phyloP scores from a whole-genome alignment of 1,140 invertebrate genomes.

The Hydropsyche tenuis region DNA sequence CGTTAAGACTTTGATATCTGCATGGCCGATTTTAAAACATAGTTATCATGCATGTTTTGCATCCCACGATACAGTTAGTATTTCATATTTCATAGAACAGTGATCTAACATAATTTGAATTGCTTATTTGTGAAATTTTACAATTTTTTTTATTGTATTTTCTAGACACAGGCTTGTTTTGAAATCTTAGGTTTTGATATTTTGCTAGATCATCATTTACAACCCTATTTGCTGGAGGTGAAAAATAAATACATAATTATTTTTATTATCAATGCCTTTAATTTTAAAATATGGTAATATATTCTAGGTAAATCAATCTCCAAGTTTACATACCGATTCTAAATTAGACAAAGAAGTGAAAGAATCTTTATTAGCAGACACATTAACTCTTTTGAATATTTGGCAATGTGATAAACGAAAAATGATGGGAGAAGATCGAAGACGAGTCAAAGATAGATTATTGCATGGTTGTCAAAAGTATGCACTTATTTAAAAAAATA shows the following conservation, averaged over 20 bases:
- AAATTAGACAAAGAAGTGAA: conserved; percentile 85
- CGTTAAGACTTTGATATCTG: conserved; percentile 87
- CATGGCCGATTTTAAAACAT: conserved; percentile 84
- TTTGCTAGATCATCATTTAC: conserved; percentile 82
- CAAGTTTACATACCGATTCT: conserved; percentile 88
- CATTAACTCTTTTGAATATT: conserved; percentile 83
- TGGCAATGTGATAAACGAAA: conserved; percentile 79
- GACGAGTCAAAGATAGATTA: conserved; percentile 69
- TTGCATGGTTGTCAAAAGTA: conserved; percentile 61
- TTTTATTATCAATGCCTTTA: conserved; percentile 2
- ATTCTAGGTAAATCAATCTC: conserved; percentile 83
- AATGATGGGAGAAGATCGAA: conserved; percentile 74
- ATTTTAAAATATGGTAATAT: background rate
- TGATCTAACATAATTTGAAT: too few species aligned
- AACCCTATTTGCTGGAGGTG: conserved; percentile 86
- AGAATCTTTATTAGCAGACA: conserved; percentile 80
- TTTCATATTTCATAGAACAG: too few species aligned
- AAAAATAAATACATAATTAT: background rate
- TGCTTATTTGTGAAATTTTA: too few species aligned
- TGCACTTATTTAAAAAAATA: background rate
- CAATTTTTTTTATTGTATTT: conserved; percentile 11
- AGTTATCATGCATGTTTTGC: conserved; percentile 89
- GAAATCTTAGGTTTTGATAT: conserved; percentile 91
- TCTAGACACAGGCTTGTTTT: conserved; percentile 80
- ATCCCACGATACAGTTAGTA: conserved; percentile 72